Conservation (phyloP, 2,888 invertebrate genomes). For the Heteromurus nitidus region DNA sequence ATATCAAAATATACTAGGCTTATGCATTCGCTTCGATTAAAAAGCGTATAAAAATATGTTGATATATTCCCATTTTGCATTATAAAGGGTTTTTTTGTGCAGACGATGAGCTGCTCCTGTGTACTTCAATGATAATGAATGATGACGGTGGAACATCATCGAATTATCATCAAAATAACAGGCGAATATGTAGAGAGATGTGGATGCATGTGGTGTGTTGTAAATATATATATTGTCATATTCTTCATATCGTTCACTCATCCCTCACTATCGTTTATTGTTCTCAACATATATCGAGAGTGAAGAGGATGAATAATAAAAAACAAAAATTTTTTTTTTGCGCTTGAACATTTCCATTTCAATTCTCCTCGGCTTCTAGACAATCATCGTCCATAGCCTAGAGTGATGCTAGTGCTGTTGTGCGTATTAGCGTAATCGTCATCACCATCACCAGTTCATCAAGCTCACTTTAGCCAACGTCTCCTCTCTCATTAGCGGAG, state of each 20-base stretch:
- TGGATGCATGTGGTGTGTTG: neutral
- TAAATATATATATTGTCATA: neutral
- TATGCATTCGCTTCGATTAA: no score
- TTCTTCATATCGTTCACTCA: no score
- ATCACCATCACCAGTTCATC: constrained; percentile 1
- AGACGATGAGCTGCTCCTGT: no score
- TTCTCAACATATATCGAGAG: neutral
- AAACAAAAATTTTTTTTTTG: neutral
- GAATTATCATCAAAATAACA: no score
- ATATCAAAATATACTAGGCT: no score
- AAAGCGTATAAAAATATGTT: no score
- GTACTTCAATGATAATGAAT: constrained; percentile 54
- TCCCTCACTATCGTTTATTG: no score
- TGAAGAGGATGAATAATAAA: neutral
- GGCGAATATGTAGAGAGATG: constrained; percentile 2
- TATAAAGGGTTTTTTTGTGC: no score
- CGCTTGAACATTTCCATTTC: neutral
- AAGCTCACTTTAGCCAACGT: neutral
- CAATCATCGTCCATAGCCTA: neutral
- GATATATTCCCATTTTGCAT: no score
- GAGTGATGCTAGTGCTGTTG: neutral
- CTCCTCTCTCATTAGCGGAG: constrained; percentile 1
- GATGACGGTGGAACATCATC: constrained; percentile 45
- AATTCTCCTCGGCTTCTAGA: neutral
- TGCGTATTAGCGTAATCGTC: no score